phyloP scores from a whole-genome alignment of 2,113 vertebrate genomes.

The Megaceryle maxima region DNA sequence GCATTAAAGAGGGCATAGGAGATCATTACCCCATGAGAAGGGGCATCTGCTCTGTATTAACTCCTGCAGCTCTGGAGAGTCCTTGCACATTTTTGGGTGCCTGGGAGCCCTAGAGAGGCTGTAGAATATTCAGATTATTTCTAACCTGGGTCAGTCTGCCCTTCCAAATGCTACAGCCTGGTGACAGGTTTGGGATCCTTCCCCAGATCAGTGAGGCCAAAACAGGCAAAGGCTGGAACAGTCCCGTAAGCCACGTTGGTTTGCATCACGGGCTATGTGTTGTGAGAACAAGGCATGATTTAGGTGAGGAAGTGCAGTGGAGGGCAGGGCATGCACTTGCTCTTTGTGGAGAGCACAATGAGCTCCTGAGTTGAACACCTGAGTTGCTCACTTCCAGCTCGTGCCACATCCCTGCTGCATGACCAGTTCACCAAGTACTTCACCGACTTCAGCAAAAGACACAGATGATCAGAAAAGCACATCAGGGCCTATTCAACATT shows the following conservation, averaged over 20 bases:
- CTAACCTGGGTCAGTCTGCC: accelerated
- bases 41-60: background rate
- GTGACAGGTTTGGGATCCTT: background rate
- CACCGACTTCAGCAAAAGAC: background rate
- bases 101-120: background rate
- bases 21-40: background rate
- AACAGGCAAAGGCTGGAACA: background rate
- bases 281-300: background rate
- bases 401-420: background rate
- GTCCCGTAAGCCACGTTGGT: background rate
- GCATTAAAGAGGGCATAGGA: slow-evolving; percentile 15
- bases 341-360: background rate
- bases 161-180: background rate
- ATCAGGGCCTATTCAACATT: background rate
- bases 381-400: background rate
- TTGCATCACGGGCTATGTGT: background rate
- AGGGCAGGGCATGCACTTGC: background rate
- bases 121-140: background rate
- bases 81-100: background rate
- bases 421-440: background rate
- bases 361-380: background rate
- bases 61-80: background rate
- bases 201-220: background rate
- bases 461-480: accelerated
- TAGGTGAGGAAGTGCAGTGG: background rate